Percentiles rank a stretch among this genome's conserved stretches.
These are phyloP conservation scores for Typhlichthys eigenmanni DNA, from an alignment of 2,797 vertebrate species.

Conservation along the genomic window DNA sequence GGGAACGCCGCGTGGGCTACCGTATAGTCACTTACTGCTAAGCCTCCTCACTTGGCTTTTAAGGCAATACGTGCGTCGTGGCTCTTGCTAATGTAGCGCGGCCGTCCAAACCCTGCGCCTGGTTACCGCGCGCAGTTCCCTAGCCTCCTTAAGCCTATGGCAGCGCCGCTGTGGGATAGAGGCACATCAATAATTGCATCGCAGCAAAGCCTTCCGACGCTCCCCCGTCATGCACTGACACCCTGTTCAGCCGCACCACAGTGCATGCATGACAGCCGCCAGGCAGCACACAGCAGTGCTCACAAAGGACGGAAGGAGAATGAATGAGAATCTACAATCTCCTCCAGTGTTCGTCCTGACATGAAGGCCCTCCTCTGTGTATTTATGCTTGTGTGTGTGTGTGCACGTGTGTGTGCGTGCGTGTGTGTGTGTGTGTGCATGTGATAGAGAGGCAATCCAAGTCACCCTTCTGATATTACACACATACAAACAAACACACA, in stretches of 20 bases:
- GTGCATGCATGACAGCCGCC: slow-evolving; percentile 16
- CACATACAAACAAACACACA: slow-evolving; percentile 44
- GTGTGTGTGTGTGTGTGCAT: slow-evolving; percentile 15
- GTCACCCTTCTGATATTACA: slow-evolving; percentile 58
- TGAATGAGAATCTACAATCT: neutral
- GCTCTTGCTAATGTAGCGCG: no score
- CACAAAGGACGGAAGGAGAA: slow-evolving; percentile 11
- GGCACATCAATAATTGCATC: no score
- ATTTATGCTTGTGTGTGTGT: neutral
- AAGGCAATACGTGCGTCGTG: no score
- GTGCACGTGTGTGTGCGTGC: slow-evolving; percentile 3
- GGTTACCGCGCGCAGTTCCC: no score
- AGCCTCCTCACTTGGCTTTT: no score
- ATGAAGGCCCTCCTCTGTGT: slow-evolving; percentile 23
- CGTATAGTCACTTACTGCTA: no score
- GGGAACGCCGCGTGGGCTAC: no score
- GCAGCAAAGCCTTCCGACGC: no score
- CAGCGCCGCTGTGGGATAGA: no score
- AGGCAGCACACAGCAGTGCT: slow-evolving; percentile 11
- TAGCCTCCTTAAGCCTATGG: no score
- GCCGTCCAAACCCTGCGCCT: no score
- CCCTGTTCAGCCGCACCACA: neutral
- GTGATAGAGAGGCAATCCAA: slow-evolving; percentile 61
- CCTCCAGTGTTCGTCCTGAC: slow-evolving; percentile 23
- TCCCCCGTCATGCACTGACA: no score